Evolutionary conservation across 2,888 invertebrate genomes (phyloP).

Genomic region (Dasypogon diadema): DNA sequence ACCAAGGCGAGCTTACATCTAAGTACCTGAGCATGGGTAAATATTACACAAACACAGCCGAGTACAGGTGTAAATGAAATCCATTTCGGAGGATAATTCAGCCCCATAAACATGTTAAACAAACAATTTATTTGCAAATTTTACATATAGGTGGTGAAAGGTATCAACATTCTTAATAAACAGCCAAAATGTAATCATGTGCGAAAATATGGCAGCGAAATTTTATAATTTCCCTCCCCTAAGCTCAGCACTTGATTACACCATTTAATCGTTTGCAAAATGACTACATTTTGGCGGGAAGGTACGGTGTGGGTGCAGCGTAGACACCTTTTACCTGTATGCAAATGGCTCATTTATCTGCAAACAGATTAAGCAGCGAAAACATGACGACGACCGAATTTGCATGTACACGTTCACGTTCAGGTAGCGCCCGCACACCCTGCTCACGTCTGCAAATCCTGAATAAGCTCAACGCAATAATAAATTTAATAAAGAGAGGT

Average conservation of each 20-base stretch:
- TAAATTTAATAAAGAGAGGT: conserved; percentile 50
- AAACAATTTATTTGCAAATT: conserved; percentile 55
- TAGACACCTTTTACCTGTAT: conserved; percentile 30
- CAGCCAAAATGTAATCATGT: conserved; percentile 55
- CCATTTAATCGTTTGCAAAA: conserved; percentile 42
- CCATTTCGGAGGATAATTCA: conserved; percentile 52
- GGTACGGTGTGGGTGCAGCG: conserved; percentile 20
- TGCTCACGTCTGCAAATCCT: conserved; percentile 20
- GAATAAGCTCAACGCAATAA: conserved; percentile 37
- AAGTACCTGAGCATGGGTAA: conserved; percentile 37
- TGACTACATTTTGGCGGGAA: conserved; percentile 31
- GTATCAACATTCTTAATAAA: conserved; percentile 53
- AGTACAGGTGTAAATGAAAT: conserved; percentile 50
- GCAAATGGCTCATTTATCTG: conserved; percentile 50
- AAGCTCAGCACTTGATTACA: conserved; percentile 45
- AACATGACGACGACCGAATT: conserved; percentile 44
- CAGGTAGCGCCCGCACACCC: conserved; percentile 1
- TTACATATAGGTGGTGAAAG: conserved; percentile 38
- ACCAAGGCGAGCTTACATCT: conserved; percentile 27
- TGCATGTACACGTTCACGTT: conserved; percentile 17
- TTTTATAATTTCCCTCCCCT: conserved; percentile 50
- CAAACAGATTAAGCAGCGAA: conserved; percentile 49
- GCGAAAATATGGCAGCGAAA: conserved; percentile 53
- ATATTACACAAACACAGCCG: conserved; percentile 26
- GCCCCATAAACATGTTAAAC: conserved; percentile 53